Base-by-base conservation (phyloP, 1,140 invertebrate species). In the Plectrocnemia conspersa region DNA sequence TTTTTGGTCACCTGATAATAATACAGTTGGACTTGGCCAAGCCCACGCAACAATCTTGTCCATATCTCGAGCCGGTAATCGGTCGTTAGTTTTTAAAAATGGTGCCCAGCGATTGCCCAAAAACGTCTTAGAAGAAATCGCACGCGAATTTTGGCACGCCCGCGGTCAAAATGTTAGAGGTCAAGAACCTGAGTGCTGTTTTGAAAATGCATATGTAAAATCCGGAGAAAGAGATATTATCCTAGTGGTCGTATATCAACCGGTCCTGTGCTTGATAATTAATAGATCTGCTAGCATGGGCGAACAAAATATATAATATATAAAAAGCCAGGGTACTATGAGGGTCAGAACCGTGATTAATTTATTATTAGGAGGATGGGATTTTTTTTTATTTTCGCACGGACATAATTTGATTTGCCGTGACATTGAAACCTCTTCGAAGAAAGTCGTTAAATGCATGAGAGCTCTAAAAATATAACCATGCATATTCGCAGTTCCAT, bases 151-250 rank as follows among this genome's bases (percentile, higher is more conserved):
- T 50, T 33, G 46, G 46, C 46, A 21, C 46, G 23, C 46, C 46
- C 46, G 15, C 47, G 47, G 47, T 50, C 47, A 50, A 50, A 27
- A 50, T 33, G 38, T 7, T 24, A 50, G 19, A 50, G 47, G 33
- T 50, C 47, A 50, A 50, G 32, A 50, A 50, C 47, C 47, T 38
- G 21, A 35, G 21, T 22, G 32, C 36, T 38, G 38, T 50, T 50
- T 50, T 48, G 18, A 38, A 50, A 50, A 38, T 50, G 47, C 47
- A 50, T 50, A 50, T 23, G 47, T 35, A 16, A 13, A 16, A 24
- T 19, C 22, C 47, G 25, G 18, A 23, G 15, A 33, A 19, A 21
- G 18, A 11, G 11, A 41, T 19, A 13, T 41, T 21, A 19, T 13
- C 38, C 21, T 9, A 2, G n/a, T 44, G 16, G n/a, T 18, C 15